Evolutionary conservation across 2,797 vertebrate genomes (phyloP).

Genomic region (Enteromius anoplus): DNA sequence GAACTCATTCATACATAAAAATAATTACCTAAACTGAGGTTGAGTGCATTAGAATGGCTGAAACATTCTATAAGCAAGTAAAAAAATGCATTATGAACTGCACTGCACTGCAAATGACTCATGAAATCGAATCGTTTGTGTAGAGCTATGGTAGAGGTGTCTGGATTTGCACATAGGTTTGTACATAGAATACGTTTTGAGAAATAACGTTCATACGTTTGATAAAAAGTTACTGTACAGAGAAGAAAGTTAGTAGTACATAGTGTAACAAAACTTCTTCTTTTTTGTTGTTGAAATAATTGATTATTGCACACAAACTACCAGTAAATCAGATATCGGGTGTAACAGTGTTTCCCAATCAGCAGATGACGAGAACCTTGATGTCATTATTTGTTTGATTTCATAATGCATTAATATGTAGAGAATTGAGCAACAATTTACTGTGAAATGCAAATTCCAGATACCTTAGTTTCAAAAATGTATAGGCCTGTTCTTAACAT

Average conservation of each 20-base stretch:
- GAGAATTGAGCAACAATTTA: neutral
- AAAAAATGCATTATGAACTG: neutral
- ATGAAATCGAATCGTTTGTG: neutral
- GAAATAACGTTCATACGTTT: neutral
- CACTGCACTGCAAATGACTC: neutral
- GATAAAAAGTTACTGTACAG: neutral
- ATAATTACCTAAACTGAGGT: neutral
- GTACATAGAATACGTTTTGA: neutral
- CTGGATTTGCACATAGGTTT: neutral
- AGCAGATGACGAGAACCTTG: neutral
- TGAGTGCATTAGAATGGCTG: neutral
- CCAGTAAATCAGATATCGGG: neutral
- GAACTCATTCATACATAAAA: neutral
- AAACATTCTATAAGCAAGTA: neutral
- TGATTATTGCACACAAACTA: neutral
- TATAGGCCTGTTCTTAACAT: neutral
- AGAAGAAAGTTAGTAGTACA: neutral
- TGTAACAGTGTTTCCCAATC: neutral
- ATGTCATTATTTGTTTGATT: neutral
- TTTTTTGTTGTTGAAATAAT: neutral
- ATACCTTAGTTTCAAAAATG: neutral
- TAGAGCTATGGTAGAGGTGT: neutral
- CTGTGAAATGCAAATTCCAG: neutral
- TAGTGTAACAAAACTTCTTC: neutral
- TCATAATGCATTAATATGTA: conserved; percentile 11